Base-by-base conservation (phyloP, 2,113 vertebrate species). In the Motacilla tschutschensis region DNA sequence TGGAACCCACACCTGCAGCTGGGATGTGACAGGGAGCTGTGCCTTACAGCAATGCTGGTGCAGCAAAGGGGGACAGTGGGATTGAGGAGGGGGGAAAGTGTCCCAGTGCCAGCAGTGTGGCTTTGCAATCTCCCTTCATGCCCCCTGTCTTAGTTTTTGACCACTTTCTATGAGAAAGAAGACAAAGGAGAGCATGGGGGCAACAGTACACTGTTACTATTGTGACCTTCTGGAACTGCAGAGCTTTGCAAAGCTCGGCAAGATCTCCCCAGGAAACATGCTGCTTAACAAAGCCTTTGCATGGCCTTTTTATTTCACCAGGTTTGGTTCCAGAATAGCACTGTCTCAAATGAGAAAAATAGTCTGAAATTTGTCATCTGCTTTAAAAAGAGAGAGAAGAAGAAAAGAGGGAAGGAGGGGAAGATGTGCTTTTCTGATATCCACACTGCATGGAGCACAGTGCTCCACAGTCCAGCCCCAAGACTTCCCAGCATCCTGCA, bases 161-260 rank as follows among this genome's bases (percentile, higher is more conserved):
- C 17, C 47, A 51, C 9, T 67, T 88, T 51, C 21, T 40, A 35
- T 7, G 29, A 33, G 33, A 33, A 33, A 33, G 33, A 33, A 33
- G 33, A 33, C 33, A 33, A 33, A 33, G 33, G 33, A 33, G 33
- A 33, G 33, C 33, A 33, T 33, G 33, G 33, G 33, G 33, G 33
- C 8, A 58, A 6, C 3, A 40, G 13, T 17, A 25, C 4, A 0
- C 9, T 28, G 22, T 41, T 84, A 12, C 22, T 53, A 1, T 7
- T 57, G 18, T 10, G 48, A 70, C 43, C 28, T 50, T 58, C 51
- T 51, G 51, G 43, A 29, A 63, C 31, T 44, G 25, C 40, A 62
- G 50, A 83, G 36, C 17, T 79, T 80, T 44, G 22, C 36, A 66
- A 83, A 79, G 35, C 36, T 64, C 36, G 51, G 17, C 26, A 46